Conservation (phyloP, 2,113 vertebrate genomes). For the Leptobrachium ailaonicum region DNA sequence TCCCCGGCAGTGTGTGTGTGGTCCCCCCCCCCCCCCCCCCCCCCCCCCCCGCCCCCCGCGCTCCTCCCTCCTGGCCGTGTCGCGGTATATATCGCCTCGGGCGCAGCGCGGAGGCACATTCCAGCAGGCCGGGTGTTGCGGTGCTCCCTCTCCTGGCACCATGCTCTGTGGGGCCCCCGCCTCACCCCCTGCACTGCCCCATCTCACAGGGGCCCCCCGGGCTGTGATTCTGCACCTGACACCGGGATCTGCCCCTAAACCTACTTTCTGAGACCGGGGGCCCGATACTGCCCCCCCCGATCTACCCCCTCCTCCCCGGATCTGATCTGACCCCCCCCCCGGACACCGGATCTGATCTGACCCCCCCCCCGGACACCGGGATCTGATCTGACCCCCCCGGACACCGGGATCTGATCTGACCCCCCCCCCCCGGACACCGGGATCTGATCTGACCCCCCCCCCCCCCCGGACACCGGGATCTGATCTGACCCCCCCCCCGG, state of each 20-base stretch:
- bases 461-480: neutral
- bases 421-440: conserved; percentile 10
- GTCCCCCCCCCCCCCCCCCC: neutral
- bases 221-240: neutral
- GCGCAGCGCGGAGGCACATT: neutral
- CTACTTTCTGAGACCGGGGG: neutral
- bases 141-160: neutral
- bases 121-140: neutral
- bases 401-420: too few species aligned
- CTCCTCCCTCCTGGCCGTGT: neutral
- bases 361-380: too few species aligned
- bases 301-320: neutral
- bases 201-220: conserved; percentile 35
- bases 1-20: too few species aligned
- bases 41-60: neutral
- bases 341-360: too few species aligned
- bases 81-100: neutral
- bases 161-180: conserved; percentile 16
- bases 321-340: too few species aligned
- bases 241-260: neutral
- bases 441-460: neutral
- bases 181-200: conserved; percentile 25
- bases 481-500: neutral
- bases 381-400: neutral
- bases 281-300: neutral